phyloP scores from a whole-genome alignment of 2,888 invertebrate species.

The Vesta saturnalis region DNA sequence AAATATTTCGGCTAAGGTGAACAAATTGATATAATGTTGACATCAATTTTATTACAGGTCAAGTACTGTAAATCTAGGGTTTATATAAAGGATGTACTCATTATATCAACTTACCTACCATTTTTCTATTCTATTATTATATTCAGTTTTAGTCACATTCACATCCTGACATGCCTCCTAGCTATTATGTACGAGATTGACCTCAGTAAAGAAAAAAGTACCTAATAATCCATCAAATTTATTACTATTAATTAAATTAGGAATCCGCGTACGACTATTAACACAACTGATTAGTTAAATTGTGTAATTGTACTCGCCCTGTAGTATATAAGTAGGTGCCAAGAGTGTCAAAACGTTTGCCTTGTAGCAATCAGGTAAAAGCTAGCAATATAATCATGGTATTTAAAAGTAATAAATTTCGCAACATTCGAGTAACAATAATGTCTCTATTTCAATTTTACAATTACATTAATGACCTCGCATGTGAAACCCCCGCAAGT shows the following conservation, averaged over 20 bases:
- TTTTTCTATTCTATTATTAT: constrained; percentile 4
- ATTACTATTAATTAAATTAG: not conserved
- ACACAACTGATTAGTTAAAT: too few relatives aligned
- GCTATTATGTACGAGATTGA: constrained; percentile 14
- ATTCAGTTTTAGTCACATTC: constrained; percentile 18
- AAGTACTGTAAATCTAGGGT: constrained; percentile 21
- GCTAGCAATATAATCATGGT: too few relatives aligned
- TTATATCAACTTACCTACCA: constrained; percentile 8
- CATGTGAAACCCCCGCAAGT: not conserved
- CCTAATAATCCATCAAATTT: not conserved
- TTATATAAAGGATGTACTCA: constrained; percentile 20
- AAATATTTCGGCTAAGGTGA: constrained; percentile 34
- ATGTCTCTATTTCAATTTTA: not conserved
- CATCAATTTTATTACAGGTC: constrained; percentile 24
- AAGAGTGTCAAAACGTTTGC: too few relatives aligned
- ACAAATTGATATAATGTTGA: constrained; percentile 24
- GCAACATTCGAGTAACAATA: not conserved
- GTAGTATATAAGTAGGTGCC: too few relatives aligned
- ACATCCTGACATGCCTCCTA: constrained; percentile 16
- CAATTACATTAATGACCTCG: not conserved
- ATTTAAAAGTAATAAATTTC: constrained; percentile 18
- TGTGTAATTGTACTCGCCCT: too few relatives aligned
- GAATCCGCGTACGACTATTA: not conserved
- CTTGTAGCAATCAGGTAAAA: too few relatives aligned
- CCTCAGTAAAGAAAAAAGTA: constrained; percentile 18